phyloP scores from a whole-genome alignment of 2,113 vertebrate genomes.

The Harpagus bidentatus region DNA sequence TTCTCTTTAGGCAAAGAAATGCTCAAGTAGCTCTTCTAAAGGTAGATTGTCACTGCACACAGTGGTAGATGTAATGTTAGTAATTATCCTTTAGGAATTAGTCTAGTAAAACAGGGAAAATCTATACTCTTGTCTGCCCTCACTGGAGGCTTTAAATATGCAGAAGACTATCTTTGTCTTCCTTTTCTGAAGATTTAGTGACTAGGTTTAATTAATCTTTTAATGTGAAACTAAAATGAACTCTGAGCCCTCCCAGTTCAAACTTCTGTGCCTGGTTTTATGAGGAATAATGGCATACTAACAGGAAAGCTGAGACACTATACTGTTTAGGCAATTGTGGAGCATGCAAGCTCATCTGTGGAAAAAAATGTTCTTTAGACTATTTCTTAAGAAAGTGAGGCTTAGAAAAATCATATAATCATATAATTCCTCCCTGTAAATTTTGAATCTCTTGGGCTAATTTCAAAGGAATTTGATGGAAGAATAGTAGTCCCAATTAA shows the following conservation, averaged over 20 bases:
- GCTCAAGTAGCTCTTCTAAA: conserved; percentile 3
- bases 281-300: background rate
- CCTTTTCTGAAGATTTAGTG: background rate
- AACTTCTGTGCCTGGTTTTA: background rate
- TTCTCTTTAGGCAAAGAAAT: conserved; percentile 24
- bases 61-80: background rate
- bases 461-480: background rate
- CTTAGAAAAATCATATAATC: background rate
- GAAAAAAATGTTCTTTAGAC: background rate
- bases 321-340: background rate
- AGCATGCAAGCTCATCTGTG: background rate
- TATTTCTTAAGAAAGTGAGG: background rate
- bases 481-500: background rate
- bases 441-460: background rate
- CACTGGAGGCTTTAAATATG: conserved; percentile 16
- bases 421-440: background rate
- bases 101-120: background rate
- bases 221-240: conserved; percentile 5
- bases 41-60: background rate
- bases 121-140: background rate
- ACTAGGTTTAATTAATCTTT: conserved; percentile 35
- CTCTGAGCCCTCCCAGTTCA: background rate
- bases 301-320: background rate
- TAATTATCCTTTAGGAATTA: conserved; percentile 36
- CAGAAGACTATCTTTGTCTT: background rate